Conservation (phyloP, 2,113 vertebrate species). For the Propithecus coquereli region DNA sequence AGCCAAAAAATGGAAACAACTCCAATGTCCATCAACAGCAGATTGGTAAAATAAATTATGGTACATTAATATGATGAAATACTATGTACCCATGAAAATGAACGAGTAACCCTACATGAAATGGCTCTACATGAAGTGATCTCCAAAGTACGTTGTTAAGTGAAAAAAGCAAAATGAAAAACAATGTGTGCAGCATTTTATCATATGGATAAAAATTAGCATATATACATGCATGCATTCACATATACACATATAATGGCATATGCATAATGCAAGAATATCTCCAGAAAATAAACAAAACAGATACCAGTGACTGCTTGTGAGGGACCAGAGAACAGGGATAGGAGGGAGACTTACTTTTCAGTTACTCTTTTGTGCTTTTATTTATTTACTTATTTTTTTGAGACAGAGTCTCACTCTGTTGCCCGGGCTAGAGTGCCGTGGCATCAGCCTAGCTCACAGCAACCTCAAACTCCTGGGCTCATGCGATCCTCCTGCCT, state of each 20-base stretch:
- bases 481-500: too few relatives aligned
- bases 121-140: neutral
- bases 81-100: neutral
- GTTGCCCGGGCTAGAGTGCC: too few relatives aligned
- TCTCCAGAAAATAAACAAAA: neutral
- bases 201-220: slow-evolving; percentile 10
- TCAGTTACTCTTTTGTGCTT: neutral
- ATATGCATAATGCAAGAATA: neutral
- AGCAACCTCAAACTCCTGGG: too few relatives aligned
- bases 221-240: neutral
- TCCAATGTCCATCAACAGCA: neutral
- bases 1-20: neutral
- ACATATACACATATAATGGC: neutral
- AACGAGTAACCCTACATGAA: neutral
- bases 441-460: too few relatives aligned
- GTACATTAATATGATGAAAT: neutral
- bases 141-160: neutral
- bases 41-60: neutral
- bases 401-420: too few relatives aligned
- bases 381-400: too few relatives aligned
- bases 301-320: neutral
- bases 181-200: neutral
- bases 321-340: neutral
- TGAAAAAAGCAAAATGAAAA: slow-evolving; percentile 26
- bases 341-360: neutral